Conservation (phyloP, 2,888 invertebrate species). For the Heliconius hortense region DNA sequence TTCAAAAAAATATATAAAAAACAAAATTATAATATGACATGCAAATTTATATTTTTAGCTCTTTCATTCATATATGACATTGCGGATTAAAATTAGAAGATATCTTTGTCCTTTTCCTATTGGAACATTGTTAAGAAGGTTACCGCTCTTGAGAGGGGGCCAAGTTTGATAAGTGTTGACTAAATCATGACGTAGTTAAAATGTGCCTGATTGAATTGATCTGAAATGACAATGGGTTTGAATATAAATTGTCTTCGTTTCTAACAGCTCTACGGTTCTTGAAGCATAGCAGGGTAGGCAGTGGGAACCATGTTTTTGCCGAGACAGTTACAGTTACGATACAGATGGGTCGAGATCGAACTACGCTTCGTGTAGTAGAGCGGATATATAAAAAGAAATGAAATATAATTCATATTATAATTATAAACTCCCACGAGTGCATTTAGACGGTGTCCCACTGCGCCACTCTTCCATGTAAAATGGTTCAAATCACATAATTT, state of each 20-base stretch:
- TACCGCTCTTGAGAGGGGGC: conserved; percentile 11
- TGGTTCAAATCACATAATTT: too few relatives aligned
- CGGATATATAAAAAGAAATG: too few relatives aligned
- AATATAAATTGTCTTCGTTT: background rate
- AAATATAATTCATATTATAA: too few relatives aligned
- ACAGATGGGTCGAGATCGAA: too few relatives aligned
- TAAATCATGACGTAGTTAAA: background rate
- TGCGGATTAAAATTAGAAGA: conserved; percentile 1
- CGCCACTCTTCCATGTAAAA: too few relatives aligned
- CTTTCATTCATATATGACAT: background rate
- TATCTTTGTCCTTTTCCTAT: conserved; percentile 15
- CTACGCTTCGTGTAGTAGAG: too few relatives aligned
- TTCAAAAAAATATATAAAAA: background rate
- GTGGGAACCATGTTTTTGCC: background rate
- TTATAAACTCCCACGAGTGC: too few relatives aligned
- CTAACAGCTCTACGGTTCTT: background rate
- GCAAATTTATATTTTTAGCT: conserved; percentile 4
- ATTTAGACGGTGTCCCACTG: too few relatives aligned
- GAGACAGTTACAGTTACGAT: too few relatives aligned
- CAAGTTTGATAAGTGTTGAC: background rate
- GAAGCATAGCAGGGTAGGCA: background rate
- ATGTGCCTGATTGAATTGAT: background rate
- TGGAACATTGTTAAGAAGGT: conserved; percentile 15
- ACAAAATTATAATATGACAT: background rate
- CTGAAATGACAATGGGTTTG: background rate